Conservation (phyloP, 2,113 vertebrate genomes). For the Ahaetulla prasina region DNA sequence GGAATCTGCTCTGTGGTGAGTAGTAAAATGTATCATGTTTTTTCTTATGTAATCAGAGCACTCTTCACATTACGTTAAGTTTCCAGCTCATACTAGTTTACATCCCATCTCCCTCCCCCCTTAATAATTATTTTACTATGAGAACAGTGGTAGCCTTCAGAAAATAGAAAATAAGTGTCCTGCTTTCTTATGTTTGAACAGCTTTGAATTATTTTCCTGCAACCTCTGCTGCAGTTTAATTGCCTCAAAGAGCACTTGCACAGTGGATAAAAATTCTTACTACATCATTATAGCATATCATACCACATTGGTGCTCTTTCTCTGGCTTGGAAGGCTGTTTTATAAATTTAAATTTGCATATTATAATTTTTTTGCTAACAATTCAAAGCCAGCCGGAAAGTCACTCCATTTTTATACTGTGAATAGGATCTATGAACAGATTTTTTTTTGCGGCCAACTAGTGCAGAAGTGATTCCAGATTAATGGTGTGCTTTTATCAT, state of each 20-base stretch:
- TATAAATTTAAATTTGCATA: slow-evolving; percentile 47
- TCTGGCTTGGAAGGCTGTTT: slow-evolving; percentile 46
- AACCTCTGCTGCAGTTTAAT: slow-evolving; percentile 68
- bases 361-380: slow-evolving; percentile 26
- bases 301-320: slow-evolving; percentile 37
- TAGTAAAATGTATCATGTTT: slow-evolving; percentile 27
- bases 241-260: slow-evolving; percentile 61
- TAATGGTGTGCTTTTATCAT: not conserved
- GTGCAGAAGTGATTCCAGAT: not conserved
- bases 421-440: not conserved
- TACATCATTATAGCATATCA: slow-evolving; percentile 62
- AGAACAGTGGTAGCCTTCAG: slow-evolving; percentile 34
- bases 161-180: slow-evolving; percentile 43
- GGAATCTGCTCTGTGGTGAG: slow-evolving; percentile 14
- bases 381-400: slow-evolving; percentile 48
- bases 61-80: not conserved
- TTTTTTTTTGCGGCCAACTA: not conserved
- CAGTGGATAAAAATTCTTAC: slow-evolving; percentile 60
- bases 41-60: slow-evolving; percentile 22
- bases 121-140: slow-evolving; percentile 43
- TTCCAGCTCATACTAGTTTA: slow-evolving; percentile 33
- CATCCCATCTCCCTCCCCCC: slow-evolving; percentile 7
- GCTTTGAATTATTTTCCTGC: slow-evolving; percentile 54
- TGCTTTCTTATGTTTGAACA: slow-evolving; percentile 46
- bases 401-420: not conserved